phyloP scores from a whole-genome alignment of 2,888 invertebrate genomes.

The Oligia fasciuncula region DNA sequence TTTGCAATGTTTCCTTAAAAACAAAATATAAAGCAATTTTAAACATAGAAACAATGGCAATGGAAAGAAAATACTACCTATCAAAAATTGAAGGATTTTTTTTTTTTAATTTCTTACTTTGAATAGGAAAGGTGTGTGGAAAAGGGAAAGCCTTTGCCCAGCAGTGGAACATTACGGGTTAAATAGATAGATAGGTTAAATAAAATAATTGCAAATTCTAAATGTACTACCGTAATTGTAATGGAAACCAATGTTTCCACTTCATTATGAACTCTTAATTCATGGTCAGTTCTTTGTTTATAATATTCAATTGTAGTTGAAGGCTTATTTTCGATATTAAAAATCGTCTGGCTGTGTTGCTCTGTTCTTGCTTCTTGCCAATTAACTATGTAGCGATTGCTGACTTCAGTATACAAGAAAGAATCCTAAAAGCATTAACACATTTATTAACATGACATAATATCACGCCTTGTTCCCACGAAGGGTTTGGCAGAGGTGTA shows the following conservation, averaged over 20 bases:
- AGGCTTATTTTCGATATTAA: conserved; percentile 68
- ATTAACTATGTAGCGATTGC: conserved; percentile 74
- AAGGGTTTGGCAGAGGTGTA: too few relatives aligned
- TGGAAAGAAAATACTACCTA: neutral
- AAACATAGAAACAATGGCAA: neutral
- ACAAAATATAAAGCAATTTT: neutral
- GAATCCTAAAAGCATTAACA: conserved; percentile 55
- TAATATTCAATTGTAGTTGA: conserved; percentile 70
- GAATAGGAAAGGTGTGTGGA: neutral
- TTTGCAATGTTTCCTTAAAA: conserved; percentile 79
- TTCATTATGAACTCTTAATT: conserved; percentile 81
- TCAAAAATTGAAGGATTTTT: neutral
- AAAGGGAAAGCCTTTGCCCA: neutral
- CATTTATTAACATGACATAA: neutral
- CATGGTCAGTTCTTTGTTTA: conserved; percentile 77
- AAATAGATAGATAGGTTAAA: neutral
- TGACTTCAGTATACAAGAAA: conserved; percentile 37
- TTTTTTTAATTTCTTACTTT: neutral
- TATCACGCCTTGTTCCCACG: neutral
- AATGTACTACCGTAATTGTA: conserved; percentile 74
- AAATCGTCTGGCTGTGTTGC: conserved; percentile 75
- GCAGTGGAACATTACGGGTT: neutral
- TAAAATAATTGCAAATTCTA: neutral
- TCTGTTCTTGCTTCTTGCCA: conserved; percentile 83
- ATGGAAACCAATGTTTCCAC: conserved; percentile 79